Base-by-base conservation (phyloP, 1,140 invertebrate species). In the Sitodiplosis mosellana region DNA sequence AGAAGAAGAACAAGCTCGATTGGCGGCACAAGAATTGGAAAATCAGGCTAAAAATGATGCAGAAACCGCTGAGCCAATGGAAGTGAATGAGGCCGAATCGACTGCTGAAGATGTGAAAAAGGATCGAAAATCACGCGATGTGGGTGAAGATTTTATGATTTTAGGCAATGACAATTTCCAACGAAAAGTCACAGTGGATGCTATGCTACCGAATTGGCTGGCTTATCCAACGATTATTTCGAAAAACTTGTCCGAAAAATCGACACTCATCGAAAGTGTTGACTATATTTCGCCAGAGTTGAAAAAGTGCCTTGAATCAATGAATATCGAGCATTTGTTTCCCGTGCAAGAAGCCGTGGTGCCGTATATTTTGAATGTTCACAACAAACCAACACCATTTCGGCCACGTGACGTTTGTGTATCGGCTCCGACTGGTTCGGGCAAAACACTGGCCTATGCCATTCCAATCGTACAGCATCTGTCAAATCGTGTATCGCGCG, bases 341-440 rank as follows among this genome's bases (percentile, higher is more conserved):
- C 75, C 81, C 53, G 87, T 96, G n/a, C 91, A 97, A 70, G 71
- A 67, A 22, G 69, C 74, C 57, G 76, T 95, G 0, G 81, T 96
- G 51, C 83, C 87, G 2, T 88, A 80, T 70, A 65, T 95, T 34
- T 56, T 91, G 7, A 64, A 76, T 51, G 72, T 72, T 50, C 68
- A 76, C 48, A 64, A 70, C 37, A 68, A 75, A 49, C 71, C 76
- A 36, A 56, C 65, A 49, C 63, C 69, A 1, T 73, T 77, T 52
- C 76, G 83, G 63, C 81, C 83, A 1, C 72, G 78, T 53, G 94
- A 99, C 65, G 72, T 95, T n/a, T 97, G 93, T 70, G 84, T 98
- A 34, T 94, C 90, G 19, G 90, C 93, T 38, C 91, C 93, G 18
- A 99, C 95, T 14, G 95, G 94, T 11, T 95, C 90, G 74, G 94